Evolutionary conservation across 2,113 vertebrate species (phyloP), one percentile per base, ranked within the genome.

Genomic region (Ciconia boyciana): DNA sequence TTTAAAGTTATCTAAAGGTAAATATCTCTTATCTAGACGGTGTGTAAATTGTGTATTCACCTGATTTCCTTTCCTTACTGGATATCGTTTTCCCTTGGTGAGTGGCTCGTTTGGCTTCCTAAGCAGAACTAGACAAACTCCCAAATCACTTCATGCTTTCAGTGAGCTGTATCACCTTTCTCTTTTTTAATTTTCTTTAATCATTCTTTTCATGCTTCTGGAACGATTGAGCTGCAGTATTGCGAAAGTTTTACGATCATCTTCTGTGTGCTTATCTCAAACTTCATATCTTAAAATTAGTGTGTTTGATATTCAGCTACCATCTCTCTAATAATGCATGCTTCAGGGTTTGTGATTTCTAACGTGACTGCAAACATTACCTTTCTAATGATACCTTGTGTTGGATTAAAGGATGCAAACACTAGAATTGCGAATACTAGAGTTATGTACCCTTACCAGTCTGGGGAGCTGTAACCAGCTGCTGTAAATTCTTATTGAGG

Each of bases 1-100:
- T 94, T 95, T 91, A 77, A 93, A 89, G 91, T 95, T 96, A 97
- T 97, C 89, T 93, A 58, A 94, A 94, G 70, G 95, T 89, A 97
- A 97, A 97, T 87, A 97, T 82, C 49, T 87, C 92, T 97, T 97
- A 96, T 97, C 96, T 94, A 79, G 58, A 77, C 0, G 1, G 71
- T 93, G 85, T 94, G 78, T 95, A 94, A 94, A 84, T 62, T 95
- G 81, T 90, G 81, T 93, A 74, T 87, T 93, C 89, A 85, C 93
- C 62, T 91, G 89, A 79, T 95, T 97, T 96, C 71, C 71, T 90
- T 95, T 88, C 84, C 89, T 71, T 44, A 52, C 41, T 80, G 64
- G 84, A 58, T 94, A 93, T 95, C 24, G 3, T 66, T 96, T 97
- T 95, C 84, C 55, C 68, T 81, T 74, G 43, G 39, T 54, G 66